These are phyloP conservation scores for Nannoperca australis DNA, from an alignment of 2,797 vertebrate genomes.

Conservation along the genomic window DNA sequence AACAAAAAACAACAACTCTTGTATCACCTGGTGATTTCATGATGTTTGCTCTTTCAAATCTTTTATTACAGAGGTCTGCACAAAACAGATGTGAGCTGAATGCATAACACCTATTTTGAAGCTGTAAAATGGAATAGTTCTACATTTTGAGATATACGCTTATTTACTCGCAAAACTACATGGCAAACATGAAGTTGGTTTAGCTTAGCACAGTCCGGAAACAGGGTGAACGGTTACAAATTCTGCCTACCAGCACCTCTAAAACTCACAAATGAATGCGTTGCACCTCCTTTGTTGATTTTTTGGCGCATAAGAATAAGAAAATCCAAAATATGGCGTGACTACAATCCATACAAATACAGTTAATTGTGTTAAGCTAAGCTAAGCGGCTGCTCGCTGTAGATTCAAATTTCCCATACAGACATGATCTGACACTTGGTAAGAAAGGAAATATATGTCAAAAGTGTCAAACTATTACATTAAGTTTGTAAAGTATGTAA, in stretches of 20 bases:
- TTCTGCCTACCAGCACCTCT: too few species aligned
- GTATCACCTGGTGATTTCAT: neutral
- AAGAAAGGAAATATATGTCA: neutral
- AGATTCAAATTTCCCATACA: neutral
- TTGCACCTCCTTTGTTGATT: neutral
- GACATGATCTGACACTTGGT: neutral
- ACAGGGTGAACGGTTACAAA: neutral
- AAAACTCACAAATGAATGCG: neutral
- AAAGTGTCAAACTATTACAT: neutral
- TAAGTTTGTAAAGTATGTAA: neutral
- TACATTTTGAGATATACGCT: neutral
- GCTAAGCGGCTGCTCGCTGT: accelerated
- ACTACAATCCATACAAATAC: neutral
- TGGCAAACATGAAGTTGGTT: neutral
- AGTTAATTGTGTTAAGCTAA: constrained; percentile 1
- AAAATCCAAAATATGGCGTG: too few species aligned
- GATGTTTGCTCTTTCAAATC: neutral
- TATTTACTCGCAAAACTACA: neutral
- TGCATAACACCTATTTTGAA: neutral
- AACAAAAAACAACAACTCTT: neutral
- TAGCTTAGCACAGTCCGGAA: neutral
- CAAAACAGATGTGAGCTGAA: neutral
- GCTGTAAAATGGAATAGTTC: neutral
- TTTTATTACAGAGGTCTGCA: neutral
- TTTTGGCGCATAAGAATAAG: neutral